Conservation (phyloP, 2,113 vertebrate genomes). For the Dinomys branickii region DNA sequence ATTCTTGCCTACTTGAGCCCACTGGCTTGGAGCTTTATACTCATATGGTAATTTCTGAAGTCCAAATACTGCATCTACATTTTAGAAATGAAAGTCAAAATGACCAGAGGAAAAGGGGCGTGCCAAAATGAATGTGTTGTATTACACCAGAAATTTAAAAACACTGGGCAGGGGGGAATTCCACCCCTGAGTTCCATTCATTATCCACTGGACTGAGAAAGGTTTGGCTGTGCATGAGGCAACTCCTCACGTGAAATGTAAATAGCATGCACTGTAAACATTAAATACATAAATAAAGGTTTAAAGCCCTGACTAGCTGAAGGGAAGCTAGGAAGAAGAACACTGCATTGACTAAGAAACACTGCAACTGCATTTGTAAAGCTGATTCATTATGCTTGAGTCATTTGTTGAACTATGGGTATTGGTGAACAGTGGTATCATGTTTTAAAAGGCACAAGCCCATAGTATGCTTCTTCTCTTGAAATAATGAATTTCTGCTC, state of each 20-base stretch:
- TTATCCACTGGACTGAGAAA: background rate
- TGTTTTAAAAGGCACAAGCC: background rate
- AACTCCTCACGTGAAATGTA: background rate
- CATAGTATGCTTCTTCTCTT: background rate
- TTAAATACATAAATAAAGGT: background rate
- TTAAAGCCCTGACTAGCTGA: background rate
- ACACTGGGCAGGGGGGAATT: background rate
- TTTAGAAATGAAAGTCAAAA: background rate
- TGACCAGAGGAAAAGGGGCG: background rate
- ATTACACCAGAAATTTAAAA: background rate
- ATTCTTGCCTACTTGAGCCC: background rate
- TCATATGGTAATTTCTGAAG: background rate
- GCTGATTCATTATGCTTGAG: background rate
- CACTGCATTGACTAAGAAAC: too few relatives aligned
- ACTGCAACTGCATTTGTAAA: background rate
- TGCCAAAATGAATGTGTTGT: background rate
- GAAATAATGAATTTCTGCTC: background rate
- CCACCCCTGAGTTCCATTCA: background rate
- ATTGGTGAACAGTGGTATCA: background rate
- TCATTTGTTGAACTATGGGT: background rate
- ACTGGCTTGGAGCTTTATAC: too few relatives aligned
- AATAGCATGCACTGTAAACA: background rate
- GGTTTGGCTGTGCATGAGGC: background rate
- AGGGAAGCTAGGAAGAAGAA: background rate
- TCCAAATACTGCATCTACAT: background rate